phyloP scores from a whole-genome alignment of 2,113 vertebrate genomes.

The Halichoeres trimaculatus region DNA sequence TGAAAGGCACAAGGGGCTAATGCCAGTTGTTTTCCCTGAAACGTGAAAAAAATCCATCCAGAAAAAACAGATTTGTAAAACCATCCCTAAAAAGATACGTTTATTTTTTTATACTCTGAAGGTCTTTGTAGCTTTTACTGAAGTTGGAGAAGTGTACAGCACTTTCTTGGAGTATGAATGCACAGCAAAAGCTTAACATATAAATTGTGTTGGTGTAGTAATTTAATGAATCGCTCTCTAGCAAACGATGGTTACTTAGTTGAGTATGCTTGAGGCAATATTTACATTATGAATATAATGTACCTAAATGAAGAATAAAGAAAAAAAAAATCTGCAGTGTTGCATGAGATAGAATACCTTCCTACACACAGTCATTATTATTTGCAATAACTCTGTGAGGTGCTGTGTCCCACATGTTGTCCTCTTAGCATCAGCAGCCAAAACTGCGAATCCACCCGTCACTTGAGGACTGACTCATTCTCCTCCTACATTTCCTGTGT shows the following conservation, averaged over 20 bases:
- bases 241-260: neutral
- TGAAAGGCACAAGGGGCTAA: too few species aligned
- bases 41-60: too few species aligned
- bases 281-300: neutral
- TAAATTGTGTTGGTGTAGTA: neutral
- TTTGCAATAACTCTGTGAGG: neutral
- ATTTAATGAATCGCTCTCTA: neutral
- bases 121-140: too few species aligned
- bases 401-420: neutral
- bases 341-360: neutral
- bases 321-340: too few species aligned
- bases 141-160: neutral
- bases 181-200: neutral
- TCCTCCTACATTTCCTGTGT: neutral
- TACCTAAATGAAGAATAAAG: neutral
- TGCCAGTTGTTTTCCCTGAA: too few species aligned
- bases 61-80: too few species aligned
- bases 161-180: neutral
- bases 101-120: too few species aligned
- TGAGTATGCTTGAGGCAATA: neutral
- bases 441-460: slow-evolving; percentile 21
- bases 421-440: slow-evolving; percentile 29
- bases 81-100: too few species aligned
- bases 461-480: slow-evolving; percentile 28
- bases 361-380: neutral